These are phyloP conservation scores for Ptyas mucosa DNA, from an alignment of 2,113 vertebrate genomes.

Conservation along the genomic window DNA sequence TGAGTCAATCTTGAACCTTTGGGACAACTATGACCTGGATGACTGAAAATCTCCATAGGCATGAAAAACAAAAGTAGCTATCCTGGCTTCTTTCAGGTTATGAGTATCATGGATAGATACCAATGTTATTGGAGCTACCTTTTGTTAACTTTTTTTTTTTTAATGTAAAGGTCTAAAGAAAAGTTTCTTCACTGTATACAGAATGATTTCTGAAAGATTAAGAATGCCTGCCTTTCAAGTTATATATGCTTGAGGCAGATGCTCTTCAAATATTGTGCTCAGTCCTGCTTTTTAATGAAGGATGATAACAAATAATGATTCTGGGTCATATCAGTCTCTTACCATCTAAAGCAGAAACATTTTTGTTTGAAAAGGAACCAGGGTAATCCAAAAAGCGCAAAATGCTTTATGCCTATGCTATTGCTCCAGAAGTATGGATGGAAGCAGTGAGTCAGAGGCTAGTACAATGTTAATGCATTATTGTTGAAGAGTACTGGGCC, in stretches of 20 bases:
- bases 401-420: conserved; percentile 65
- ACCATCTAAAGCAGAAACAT: conserved; percentile 22
- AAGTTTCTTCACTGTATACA: conserved; percentile 33
- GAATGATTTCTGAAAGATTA: conserved; percentile 44
- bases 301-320: conserved; percentile 32
- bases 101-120: neutral
- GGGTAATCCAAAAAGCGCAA: conserved; percentile 39
- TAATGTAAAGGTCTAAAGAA: conserved; percentile 47
- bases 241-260: conserved; percentile 56
- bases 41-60: too few relatives aligned
- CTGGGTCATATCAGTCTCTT: neutral
- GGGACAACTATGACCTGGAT: too few relatives aligned
- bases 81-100: neutral
- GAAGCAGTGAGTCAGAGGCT: conserved; percentile 66
- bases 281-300: neutral
- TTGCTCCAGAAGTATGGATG: conserved; percentile 70
- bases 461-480: conserved; percentile 60
- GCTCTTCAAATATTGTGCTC: conserved; percentile 49
- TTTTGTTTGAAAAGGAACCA: conserved; percentile 20
- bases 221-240: conserved; percentile 45
- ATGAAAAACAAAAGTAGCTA: neutral
- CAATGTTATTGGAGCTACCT: conserved; percentile 34
- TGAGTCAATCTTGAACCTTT: too few relatives aligned
- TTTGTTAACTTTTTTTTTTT: neutral
- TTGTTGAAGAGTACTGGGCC: conserved; percentile 64